Conservation (phyloP, 2,113 vertebrate species). For the Saguinus imperator region DNA sequence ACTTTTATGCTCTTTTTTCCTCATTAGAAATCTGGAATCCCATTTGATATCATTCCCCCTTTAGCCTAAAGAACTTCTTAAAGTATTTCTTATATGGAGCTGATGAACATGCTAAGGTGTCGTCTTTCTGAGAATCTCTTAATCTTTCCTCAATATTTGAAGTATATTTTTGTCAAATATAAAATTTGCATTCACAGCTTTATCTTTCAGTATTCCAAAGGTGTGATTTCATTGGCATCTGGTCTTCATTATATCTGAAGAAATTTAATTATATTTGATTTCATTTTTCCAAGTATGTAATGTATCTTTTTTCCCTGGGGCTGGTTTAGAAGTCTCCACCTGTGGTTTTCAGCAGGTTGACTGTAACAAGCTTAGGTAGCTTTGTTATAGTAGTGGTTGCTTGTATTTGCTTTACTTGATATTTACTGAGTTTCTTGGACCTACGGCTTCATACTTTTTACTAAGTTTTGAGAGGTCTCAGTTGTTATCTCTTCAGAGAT, state of each 20-base stretch:
- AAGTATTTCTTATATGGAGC: not conserved
- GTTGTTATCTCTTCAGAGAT: not conserved
- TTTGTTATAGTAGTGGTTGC: too few species aligned
- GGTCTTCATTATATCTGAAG: not conserved
- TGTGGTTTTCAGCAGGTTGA: not conserved
- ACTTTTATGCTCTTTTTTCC: not conserved
- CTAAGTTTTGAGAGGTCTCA: not conserved
- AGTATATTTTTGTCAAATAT: not conserved
- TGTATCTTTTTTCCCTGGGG: not conserved
- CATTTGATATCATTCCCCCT: not conserved
- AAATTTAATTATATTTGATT: not conserved
- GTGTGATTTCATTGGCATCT: not conserved
- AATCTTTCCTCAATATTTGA: not conserved
- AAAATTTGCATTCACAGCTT: not conserved
- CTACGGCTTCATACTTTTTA: not conserved
- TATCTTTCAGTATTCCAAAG: not conserved
- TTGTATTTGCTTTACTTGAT: too few species aligned
- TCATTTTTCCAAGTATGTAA: not conserved
- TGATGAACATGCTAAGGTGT: not conserved
- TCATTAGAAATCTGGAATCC: not conserved
- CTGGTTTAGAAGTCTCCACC: not conserved
- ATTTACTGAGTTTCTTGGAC: not conserved
- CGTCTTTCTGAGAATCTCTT: not conserved
- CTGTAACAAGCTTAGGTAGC: too few species aligned
- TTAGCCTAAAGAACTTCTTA: not conserved